These are phyloP conservation scores for Dendroctonus valens DNA, from an alignment of 1,140 invertebrate genomes.

Conservation along the genomic window DNA sequence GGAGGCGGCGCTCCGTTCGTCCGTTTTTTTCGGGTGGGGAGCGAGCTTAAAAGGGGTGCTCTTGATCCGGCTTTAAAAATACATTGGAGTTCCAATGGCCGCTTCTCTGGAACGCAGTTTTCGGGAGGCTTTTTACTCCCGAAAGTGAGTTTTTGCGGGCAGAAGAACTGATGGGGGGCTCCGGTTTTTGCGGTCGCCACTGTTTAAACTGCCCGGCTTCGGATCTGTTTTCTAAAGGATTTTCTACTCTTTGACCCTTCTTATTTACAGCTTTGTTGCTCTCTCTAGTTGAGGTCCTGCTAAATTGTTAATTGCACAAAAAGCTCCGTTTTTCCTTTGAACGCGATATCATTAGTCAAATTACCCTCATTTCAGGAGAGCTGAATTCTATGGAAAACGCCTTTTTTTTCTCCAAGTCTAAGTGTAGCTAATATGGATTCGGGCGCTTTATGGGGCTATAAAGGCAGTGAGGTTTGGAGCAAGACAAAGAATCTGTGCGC, in stretches of 20 bases:
- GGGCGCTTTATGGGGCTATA: no score
- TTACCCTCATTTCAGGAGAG: no score
- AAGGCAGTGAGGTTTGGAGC: no score
- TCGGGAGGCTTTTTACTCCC: constrained; percentile 40
- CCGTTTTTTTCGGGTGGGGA: constrained; percentile 46
- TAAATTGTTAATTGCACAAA: constrained; percentile 25
- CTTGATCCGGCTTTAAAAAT: constrained; percentile 50
- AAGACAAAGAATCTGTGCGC: no score
- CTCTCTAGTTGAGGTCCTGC: neutral
- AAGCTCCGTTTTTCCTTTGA: constrained; percentile 12
- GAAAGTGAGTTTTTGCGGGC: constrained; percentile 40
- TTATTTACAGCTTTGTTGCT: constrained; percentile 43
- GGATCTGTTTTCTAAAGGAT: constrained; percentile 46
- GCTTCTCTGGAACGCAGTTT: constrained; percentile 45
- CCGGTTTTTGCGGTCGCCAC: constrained; percentile 43
- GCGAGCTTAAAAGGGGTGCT: constrained; percentile 41
- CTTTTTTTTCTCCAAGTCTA: no score
- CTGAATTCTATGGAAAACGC: no score
- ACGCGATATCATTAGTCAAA: constrained; percentile 3
- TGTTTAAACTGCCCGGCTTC: constrained; percentile 44
- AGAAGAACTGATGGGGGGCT: constrained; percentile 43
- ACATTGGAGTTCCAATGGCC: constrained; percentile 49
- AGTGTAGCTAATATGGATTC: no score
- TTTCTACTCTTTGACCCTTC: constrained; percentile 46
- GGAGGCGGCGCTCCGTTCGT: constrained; percentile 35